Evolutionary conservation across 2,113 vertebrate genomes (phyloP), one percentile per base, ranked within the genome.

Genomic region (Campylomormyrus numenius): DNA sequence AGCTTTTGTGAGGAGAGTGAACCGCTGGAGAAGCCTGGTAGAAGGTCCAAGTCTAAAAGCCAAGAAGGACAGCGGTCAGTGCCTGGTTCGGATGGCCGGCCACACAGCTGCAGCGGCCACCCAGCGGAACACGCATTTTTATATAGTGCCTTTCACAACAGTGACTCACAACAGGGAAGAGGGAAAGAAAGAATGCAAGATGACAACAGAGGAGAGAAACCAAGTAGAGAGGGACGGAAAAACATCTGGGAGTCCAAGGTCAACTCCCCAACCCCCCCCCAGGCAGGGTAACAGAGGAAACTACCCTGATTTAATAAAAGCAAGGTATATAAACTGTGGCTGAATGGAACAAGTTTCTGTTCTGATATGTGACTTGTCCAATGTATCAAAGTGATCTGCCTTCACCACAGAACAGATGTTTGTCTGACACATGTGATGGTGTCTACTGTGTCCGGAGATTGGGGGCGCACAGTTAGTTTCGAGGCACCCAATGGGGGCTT

Each of bases 21-120:
- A 89, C 96, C 97, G 50, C 93, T 93, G 85, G 95, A 97, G 89
- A 98, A 90, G 89, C 98, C 96, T 90, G 92, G 94, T 42, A 99
- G 96, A 56, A 98, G 95, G 90, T 93, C 95, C 93, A 95, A 94
- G 94, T 98, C 98, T 99, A 95, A 91, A 87, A 94, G 49, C 50
- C 66, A 91, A 45, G 91, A 92, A 93, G 9, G 92, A 91, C 89
- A 77, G 4, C 11, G 45, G 77, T 90, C 88, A 85, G 84, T 13
- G 21, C 4, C 21, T 10, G 85, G 85, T 86, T 85, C 3, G 5
- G 46, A 56, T 48, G 5, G 4, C 83, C 19, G 2, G 83, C 45
- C 17, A 6, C 46, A n/a, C 0, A 17, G 70, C 27, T 35, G 10
- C 10, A 1, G 31, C 13, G 13, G 31, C 77, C 1, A 17, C 77